A percentile compares a stretch with the other conserved stretches of the same genome.
Evolutionary conservation across 2,797 vertebrate genomes (phyloP).

Genomic region (Petrocephalus sullivani): DNA sequence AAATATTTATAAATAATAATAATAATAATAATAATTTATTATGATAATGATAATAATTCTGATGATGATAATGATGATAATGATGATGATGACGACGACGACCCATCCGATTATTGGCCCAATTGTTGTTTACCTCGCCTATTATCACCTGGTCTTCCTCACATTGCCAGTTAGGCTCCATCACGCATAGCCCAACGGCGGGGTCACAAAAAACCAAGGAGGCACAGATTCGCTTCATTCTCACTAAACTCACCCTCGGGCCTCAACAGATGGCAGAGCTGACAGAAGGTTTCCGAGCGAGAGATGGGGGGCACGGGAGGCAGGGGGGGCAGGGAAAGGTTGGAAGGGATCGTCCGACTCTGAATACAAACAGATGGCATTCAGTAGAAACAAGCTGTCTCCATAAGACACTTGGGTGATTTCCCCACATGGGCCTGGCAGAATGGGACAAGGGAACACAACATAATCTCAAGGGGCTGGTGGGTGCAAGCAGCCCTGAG

Average conservation of each 20-base stretch:
- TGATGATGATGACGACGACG: too few relatives aligned
- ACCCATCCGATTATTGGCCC: too few relatives aligned
- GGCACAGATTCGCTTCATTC: neutral
- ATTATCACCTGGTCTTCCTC: neutral
- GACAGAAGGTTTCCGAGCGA: conserved; percentile 4
- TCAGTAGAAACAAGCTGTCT: conserved; percentile 18
- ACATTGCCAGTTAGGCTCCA: neutral
- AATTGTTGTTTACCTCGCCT: too few relatives aligned
- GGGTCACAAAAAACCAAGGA: neutral
- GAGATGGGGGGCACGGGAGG: neutral
- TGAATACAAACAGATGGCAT: conserved; percentile 23
- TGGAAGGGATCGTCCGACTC: conserved; percentile 7
- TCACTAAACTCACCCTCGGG: neutral
- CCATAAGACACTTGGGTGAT: conserved; percentile 10
- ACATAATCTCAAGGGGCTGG: neutral
- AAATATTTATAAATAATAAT: too few relatives aligned
- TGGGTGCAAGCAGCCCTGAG: neutral
- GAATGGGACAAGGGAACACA: neutral
- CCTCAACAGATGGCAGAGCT: conserved; percentile 18
- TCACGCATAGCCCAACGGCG: neutral
- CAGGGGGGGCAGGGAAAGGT: neutral
- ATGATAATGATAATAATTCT: too few relatives aligned
- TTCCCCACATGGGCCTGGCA: neutral
- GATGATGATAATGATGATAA: too few relatives aligned
- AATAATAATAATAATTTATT: too few relatives aligned